Evolutionary conservation across 2,888 invertebrate genomes (phyloP).

Genomic region (Magallana nippona): DNA sequence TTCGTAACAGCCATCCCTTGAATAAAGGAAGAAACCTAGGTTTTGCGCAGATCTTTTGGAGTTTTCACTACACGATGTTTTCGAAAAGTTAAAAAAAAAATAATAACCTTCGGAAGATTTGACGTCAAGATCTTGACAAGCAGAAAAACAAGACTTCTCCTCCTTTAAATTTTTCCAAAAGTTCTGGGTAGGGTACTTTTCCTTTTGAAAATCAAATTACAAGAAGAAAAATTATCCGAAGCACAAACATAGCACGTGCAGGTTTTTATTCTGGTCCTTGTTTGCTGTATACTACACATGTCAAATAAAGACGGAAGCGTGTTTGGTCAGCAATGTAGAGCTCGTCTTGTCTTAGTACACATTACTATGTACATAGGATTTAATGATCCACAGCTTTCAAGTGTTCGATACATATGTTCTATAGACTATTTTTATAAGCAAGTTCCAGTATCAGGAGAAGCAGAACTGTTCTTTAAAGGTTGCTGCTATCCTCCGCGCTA

Average conservation of each 20-base stretch:
- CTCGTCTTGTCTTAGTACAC: constrained; percentile 6
- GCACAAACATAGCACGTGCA: neutral
- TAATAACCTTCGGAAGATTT: too few relatives aligned
- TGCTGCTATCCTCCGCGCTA: constrained; percentile 6
- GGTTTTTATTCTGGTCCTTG: neutral
- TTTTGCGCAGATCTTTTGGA: too few relatives aligned
- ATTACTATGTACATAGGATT: neutral
- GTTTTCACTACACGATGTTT: too few relatives aligned
- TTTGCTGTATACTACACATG: neutral
- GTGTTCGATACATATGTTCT: constrained; percentile 30
- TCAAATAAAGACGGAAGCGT: constrained; percentile 17
- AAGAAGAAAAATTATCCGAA: constrained; percentile 26
- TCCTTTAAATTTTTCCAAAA: neutral
- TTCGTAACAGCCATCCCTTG: too few relatives aligned
- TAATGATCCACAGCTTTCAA: constrained; percentile 24
- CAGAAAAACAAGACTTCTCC: neutral
- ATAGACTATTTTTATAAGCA: neutral
- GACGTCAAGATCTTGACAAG: neutral
- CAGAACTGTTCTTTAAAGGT: neutral
- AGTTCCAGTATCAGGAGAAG: neutral
- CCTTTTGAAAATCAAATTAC: neutral
- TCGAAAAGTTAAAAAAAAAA: too few relatives aligned
- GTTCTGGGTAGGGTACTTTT: neutral
- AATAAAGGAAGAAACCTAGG: too few relatives aligned
- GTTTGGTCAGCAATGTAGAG: constrained; percentile 7